Evolutionary conservation across 2,888 invertebrate species (phyloP).

Genomic region (Dynastes tityus): DNA sequence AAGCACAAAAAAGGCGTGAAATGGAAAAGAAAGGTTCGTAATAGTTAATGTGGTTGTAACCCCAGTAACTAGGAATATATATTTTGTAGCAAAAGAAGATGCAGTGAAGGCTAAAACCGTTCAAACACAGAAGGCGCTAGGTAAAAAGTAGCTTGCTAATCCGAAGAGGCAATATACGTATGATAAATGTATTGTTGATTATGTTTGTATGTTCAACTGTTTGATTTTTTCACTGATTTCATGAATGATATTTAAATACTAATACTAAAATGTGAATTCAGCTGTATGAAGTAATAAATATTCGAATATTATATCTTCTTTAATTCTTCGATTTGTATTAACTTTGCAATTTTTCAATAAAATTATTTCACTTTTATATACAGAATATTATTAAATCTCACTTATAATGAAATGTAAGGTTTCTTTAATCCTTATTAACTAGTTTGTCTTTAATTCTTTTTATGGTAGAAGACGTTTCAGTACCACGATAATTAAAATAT

Average conservation of each 20-base stretch:
- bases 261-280: conserved; percentile 46
- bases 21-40: conserved; percentile 74
- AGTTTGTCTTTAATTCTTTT: background rate
- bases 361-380: background rate
- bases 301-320: conserved; percentile 40
- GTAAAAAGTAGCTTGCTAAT: conserved; percentile 70
- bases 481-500: too few relatives aligned
- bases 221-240: conserved; percentile 41
- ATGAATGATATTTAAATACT: conserved; percentile 44
- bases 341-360: conserved; percentile 36
- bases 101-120: conserved; percentile 76
- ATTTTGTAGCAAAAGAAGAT: conserved; percentile 74
- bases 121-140: conserved; percentile 76
- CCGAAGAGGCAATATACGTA: conserved; percentile 4
- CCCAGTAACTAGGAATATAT: background rate
- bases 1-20: conserved; percentile 93
- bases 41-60: conserved; percentile 25
- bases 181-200: conserved; percentile 40
- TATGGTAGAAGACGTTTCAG: too few relatives aligned
- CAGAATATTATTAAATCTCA: background rate
- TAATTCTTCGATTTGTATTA: conserved; percentile 17
- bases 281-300: conserved; percentile 45
- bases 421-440: background rate
- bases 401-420: too few relatives aligned
- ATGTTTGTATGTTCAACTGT: conserved; percentile 41